Conservation (phyloP, 2,113 vertebrate genomes). For the Atherinomorus stipes region DNA sequence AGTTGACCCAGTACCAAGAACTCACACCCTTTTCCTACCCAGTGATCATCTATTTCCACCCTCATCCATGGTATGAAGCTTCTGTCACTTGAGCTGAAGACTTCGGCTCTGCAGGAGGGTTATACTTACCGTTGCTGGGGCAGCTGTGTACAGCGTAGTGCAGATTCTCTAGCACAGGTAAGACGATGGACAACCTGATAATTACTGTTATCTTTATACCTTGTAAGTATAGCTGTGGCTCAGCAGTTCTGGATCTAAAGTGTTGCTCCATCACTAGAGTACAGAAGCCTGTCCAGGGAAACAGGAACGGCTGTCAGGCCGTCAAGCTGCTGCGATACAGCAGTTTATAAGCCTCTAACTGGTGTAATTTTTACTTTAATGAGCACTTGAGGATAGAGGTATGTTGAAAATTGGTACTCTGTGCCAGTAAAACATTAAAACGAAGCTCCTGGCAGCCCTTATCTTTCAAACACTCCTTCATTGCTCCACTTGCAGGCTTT, state of each 20-base stretch:
- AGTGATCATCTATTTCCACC: slow-evolving; percentile 36
- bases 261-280: slow-evolving; percentile 45
- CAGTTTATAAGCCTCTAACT: slow-evolving; percentile 79
- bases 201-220: slow-evolving; percentile 77
- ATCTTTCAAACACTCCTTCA: slow-evolving; percentile 59
- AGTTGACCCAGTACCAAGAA: neutral
- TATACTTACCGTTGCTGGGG: slow-evolving; percentile 70
- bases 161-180: slow-evolving; percentile 72
- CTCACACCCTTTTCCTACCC: neutral
- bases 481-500: slow-evolving; percentile 43
- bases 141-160: slow-evolving; percentile 63
- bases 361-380: slow-evolving; percentile 79
- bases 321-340: slow-evolving; percentile 46
- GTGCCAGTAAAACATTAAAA: slow-evolving; percentile 77
- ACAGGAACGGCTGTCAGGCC: slow-evolving; percentile 48
- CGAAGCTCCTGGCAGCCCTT: slow-evolving; percentile 52
- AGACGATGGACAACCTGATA: slow-evolving; percentile 75
- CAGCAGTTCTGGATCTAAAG: slow-evolving; percentile 48
- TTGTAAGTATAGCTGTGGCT: slow-evolving; percentile 78
- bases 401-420: slow-evolving; percentile 75
- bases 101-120: slow-evolving; percentile 39
- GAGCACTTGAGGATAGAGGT: slow-evolving; percentile 71
- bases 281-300: slow-evolving; percentile 41
- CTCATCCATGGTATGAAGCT: slow-evolving; percentile 24
- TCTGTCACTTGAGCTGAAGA: slow-evolving; percentile 67